Percentiles rank a stretch among this genome's conserved stretches.
Evolutionary conservation across 37 sponge, comb jelly and placozoan species (phyloP).

Genomic region (Oopsacas minuta): DNA sequence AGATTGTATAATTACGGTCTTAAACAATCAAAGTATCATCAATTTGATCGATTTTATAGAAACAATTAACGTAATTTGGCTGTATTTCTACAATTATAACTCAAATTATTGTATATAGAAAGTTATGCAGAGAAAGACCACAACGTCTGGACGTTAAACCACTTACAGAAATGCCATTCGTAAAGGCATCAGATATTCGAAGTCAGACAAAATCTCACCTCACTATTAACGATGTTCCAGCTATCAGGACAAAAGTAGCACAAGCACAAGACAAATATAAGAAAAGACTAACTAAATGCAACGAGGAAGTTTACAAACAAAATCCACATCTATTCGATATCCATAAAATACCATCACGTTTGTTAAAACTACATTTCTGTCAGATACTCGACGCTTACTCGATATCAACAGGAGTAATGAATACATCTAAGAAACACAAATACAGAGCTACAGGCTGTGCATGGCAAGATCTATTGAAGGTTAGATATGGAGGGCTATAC

Average conservation of each 20-base stretch:
- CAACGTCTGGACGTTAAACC: not conserved
- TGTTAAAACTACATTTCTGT: slow-evolving; percentile 24
- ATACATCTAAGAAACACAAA: not conserved
- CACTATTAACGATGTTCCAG: slow-evolving; percentile 41
- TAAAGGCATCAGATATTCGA: not conserved
- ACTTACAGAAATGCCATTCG: not conserved
- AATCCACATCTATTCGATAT: slow-evolving; percentile 29
- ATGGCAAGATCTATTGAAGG: slow-evolving; percentile 12
- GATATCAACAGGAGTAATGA: slow-evolving; percentile 14
- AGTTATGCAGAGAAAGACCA: not conserved
- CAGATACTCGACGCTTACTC: slow-evolving; percentile 35
- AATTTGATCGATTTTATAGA: too few relatives aligned
- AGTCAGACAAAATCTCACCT: slow-evolving; percentile 17
- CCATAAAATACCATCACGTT: slow-evolving; percentile 23
- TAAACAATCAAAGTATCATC: too few relatives aligned
- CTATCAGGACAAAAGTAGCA: slow-evolving; percentile 28
- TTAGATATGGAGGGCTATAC: not conserved
- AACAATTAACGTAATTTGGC: too few relatives aligned
- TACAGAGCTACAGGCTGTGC: not conserved
- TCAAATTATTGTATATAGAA: not conserved
- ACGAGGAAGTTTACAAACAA: slow-evolving; percentile 20
- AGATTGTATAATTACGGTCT: too few relatives aligned
- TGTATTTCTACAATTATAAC: not conserved
- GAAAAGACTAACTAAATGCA: slow-evolving; percentile 10
- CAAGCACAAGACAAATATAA: slow-evolving; percentile 21